Percentiles rank a stretch among this genome's conserved stretches.
Evolutionary conservation across 2,797 vertebrate species (phyloP).

Genomic region (Ambastaia sidthimunki): DNA sequence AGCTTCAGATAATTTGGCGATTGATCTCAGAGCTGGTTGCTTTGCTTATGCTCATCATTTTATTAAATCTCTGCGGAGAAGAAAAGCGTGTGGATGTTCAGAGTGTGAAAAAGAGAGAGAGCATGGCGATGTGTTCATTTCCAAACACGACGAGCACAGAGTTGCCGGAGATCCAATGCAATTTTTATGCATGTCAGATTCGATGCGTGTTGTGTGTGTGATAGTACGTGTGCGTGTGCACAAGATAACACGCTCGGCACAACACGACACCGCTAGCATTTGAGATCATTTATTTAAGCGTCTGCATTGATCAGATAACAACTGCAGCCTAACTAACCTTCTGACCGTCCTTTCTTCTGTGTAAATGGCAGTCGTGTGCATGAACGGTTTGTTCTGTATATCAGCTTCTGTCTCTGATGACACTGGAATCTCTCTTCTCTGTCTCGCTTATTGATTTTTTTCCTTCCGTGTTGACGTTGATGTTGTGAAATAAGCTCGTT

Average conservation of each 20-base stretch:
- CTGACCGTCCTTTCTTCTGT: conserved; percentile 62
- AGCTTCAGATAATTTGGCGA: background rate
- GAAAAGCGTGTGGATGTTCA: background rate
- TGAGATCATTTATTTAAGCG: conserved; percentile 26
- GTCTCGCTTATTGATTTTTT: conserved; percentile 43
- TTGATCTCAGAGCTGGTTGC: background rate
- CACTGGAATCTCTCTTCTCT: conserved; percentile 49
- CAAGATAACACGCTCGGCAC: conserved; percentile 18
- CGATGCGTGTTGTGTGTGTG: conserved; percentile 8
- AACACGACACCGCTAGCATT: conserved; percentile 16
- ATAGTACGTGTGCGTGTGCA: background rate
- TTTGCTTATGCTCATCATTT: background rate
- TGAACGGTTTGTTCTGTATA: conserved; percentile 64
- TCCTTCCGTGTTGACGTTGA: conserved; percentile 41
- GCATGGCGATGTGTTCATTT: background rate
- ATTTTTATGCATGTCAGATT: conserved; percentile 30
- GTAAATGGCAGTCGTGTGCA: conserved; percentile 66
- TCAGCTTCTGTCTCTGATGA: conserved; percentile 63
- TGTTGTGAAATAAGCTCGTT: conserved; percentile 32
- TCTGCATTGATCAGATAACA: conserved; percentile 45
- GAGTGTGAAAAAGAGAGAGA: background rate
- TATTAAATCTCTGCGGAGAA: conserved; percentile 21
- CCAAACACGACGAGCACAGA: background rate
- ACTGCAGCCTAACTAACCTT: conserved; percentile 52
- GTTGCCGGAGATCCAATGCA: background rate